phyloP scores from a whole-genome alignment of 2,797 vertebrate genomes.

The Spinus olivaceus region DNA sequence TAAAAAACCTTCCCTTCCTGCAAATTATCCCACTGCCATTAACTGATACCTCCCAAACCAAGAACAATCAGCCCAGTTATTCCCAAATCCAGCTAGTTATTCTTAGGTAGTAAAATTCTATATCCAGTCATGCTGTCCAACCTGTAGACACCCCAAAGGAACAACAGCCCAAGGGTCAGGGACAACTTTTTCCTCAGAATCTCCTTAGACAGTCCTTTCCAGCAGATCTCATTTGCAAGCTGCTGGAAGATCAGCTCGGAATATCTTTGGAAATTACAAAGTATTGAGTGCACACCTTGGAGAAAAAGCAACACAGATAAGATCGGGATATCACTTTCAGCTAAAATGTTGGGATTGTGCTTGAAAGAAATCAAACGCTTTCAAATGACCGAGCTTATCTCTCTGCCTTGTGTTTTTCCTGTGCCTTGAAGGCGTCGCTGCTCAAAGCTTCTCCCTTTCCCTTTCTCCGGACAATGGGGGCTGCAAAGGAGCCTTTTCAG shows the following conservation, averaged over 20 bases:
- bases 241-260: background rate
- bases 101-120: background rate
- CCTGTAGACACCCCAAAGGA: background rate
- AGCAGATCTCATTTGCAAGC: background rate
- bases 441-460: conserved; percentile 32
- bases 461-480: conserved; percentile 2
- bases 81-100: background rate
- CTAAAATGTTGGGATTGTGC: background rate
- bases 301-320: conserved; percentile 40
- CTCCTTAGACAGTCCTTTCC: background rate
- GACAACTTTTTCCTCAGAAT: background rate
- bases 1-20: background rate
- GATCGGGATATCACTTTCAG: conserved; percentile 2
- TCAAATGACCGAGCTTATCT: conserved; percentile 44
- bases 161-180: background rate
- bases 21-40: background rate
- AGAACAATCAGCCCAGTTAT: background rate
- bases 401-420: conserved; percentile 11
- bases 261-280: conserved; percentile 15
- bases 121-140: background rate
- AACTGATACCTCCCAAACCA: background rate
- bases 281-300: background rate
- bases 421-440: conserved; percentile 11
- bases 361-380: conserved; percentile 38
- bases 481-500: conserved; percentile 49